phyloP scores from a whole-genome alignment of 2,888 invertebrate genomes.

The Pollenia labialis region DNA sequence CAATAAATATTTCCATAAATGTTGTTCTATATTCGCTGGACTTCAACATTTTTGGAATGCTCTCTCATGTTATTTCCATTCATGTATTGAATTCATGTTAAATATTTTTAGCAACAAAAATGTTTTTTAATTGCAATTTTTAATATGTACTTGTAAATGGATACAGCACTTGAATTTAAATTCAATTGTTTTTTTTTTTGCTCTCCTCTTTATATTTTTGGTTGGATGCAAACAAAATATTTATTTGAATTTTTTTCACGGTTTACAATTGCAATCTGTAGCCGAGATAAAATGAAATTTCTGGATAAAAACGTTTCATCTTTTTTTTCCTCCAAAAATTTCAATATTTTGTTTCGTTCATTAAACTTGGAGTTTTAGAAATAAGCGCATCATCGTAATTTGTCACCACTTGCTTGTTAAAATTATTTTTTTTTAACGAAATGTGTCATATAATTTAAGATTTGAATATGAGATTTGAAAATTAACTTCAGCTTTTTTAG shows the following conservation, averaged over 20 bases:
- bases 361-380: conserved; percentile 2
- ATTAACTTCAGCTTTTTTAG: background rate
- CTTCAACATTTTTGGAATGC: background rate
- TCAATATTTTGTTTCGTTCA: background rate
- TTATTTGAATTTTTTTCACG: background rate
- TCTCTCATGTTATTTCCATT: background rate
- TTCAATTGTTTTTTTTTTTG: background rate
- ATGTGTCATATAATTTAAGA: background rate
- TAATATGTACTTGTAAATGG: conserved; percentile 38
- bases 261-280: conserved; percentile 6
- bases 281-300: background rate
- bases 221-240: background rate
- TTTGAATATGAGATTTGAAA: too few species aligned
- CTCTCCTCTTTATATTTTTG: too few species aligned
- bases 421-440: background rate
- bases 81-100: background rate
- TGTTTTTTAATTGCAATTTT: conserved; percentile 35
- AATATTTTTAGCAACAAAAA: conserved; percentile 24
- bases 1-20: conserved; percentile 19
- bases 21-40: conserved; percentile 2
- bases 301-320: background rate
- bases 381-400: background rate
- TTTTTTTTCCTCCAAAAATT: background rate
- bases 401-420: background rate
- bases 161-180: conserved; percentile 41